Percentiles rank a stretch among this genome's conserved stretches.
Evolutionary conservation across 2,888 invertebrate genomes (phyloP).

Genomic region (Polyploca ridens): DNA sequence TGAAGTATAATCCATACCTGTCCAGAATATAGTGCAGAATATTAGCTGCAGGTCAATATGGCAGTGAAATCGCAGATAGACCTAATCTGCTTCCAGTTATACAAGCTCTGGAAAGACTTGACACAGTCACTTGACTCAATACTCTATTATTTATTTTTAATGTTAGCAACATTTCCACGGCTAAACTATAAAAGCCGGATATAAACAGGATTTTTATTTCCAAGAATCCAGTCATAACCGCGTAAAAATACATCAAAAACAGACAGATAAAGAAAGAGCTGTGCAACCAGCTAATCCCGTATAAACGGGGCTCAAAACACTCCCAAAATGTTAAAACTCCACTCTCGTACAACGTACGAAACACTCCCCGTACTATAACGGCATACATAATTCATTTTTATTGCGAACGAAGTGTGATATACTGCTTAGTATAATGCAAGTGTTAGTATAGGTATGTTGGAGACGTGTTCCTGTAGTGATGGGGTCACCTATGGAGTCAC

Average conservation of each 20-base stretch:
- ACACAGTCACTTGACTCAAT: too few relatives aligned
- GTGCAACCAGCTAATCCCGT: slow-evolving; percentile 11
- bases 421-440: slow-evolving; percentile 25
- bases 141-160: not conserved
- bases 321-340: slow-evolving; percentile 15
- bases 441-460: slow-evolving; percentile 21
- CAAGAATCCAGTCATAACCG: not conserved
- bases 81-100: too few relatives aligned
- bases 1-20: too few relatives aligned
- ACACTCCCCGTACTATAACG: slow-evolving; percentile 21
- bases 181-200: not conserved
- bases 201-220: not conserved
- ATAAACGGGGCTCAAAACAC: slow-evolving; percentile 8
- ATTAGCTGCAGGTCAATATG: too few relatives aligned
- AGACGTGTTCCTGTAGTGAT: not conserved
- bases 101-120: too few relatives aligned
- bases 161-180: not conserved
- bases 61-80: too few relatives aligned
- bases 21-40: too few relatives aligned
- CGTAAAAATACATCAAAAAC: not conserved
- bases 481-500: not conserved
- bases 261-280: not conserved
- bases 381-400: slow-evolving; percentile 39
- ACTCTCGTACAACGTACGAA: slow-evolving; percentile 11
- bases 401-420: slow-evolving; percentile 35